Conservation (phyloP, 2,113 vertebrate species). For the Octodon degus region DNA sequence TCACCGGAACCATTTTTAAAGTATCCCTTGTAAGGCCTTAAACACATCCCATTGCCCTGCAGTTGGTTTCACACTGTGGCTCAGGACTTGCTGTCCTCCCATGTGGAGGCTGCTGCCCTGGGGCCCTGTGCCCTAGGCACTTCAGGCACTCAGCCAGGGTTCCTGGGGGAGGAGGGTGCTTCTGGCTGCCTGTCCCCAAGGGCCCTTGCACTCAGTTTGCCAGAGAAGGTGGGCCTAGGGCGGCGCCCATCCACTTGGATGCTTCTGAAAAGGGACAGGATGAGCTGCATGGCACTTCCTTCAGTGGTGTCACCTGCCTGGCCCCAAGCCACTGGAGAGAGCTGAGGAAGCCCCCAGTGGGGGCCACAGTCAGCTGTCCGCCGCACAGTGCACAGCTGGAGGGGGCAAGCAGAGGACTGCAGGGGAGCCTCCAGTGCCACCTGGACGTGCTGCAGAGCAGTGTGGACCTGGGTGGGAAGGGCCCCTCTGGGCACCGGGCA, state of each 20-base stretch:
- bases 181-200: background rate
- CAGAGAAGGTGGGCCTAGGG: background rate
- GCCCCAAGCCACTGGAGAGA: background rate
- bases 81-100: background rate
- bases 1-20: too few species aligned
- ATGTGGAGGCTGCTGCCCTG: background rate
- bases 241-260: background rate
- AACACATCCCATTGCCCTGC: rapidly evolving
- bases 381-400: background rate
- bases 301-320: background rate
- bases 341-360: too few species aligned
- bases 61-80: background rate
- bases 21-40: rapidly evolving
- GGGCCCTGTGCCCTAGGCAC: background rate
- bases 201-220: too few species aligned
- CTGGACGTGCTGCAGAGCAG: background rate
- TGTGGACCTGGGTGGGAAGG: background rate
- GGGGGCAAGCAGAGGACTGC: background rate
- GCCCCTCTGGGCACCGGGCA: background rate
- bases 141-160: background rate
- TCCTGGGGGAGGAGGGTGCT: too few species aligned
- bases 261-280: background rate
- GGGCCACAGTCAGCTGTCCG: background rate
- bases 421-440: background rate
- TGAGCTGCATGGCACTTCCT: too few species aligned